A percentile compares a stretch with the other conserved stretches of the same genome.
phyloP scores from a whole-genome alignment of 2,113 vertebrate species.

The Aviceda subcristata region DNA sequence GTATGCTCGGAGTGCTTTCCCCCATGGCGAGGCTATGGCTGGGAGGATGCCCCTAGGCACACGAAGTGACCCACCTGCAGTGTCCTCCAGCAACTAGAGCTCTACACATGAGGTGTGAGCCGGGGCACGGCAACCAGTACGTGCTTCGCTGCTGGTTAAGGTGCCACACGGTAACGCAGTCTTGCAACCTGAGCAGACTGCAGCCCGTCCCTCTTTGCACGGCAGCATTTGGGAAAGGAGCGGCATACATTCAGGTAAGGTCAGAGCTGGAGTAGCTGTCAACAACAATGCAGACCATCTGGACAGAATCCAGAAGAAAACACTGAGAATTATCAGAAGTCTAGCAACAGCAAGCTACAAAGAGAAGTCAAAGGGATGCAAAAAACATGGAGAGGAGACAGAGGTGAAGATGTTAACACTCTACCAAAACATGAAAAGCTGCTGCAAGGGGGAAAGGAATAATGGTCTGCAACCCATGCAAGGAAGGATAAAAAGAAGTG shows the following conservation, averaged over 20 bases:
- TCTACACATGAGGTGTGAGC: background rate
- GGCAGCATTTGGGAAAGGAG: background rate
- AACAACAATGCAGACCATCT: background rate
- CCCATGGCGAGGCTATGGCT: accelerated
- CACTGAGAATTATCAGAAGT: background rate
- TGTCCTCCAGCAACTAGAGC: background rate
- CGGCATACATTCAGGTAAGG: background rate
- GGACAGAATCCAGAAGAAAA: background rate
- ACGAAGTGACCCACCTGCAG: background rate
- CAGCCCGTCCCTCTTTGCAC: background rate
- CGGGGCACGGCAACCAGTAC: background rate
- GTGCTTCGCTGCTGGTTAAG: accelerated
- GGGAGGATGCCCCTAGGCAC: background rate
- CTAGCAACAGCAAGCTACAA: background rate
- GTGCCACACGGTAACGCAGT: accelerated
- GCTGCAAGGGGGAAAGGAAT: background rate
- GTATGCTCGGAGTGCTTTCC: background rate
- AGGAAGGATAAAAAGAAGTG: background rate
- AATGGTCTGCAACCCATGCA: background rate
- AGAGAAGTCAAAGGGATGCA: background rate
- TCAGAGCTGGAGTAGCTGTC: background rate
- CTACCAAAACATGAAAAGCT: background rate
- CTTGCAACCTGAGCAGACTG: background rate
- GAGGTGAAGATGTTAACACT: background rate
- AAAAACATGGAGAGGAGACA: background rate